Conservation (phyloP, 2,113 vertebrate species). For the Rhinolophus sinicus region DNA sequence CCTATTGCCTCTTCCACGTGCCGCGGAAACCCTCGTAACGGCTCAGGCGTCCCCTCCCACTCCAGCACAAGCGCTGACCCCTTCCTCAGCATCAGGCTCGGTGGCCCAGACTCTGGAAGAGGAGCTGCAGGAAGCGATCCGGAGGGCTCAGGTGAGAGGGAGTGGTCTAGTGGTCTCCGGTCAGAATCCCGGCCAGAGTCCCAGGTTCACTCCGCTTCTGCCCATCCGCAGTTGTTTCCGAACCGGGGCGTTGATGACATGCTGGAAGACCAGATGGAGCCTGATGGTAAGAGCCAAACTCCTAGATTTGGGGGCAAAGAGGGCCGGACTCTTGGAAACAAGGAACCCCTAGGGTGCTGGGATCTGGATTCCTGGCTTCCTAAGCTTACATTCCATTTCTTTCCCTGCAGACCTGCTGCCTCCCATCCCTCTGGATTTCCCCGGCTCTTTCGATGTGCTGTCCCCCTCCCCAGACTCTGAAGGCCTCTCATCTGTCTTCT, state of each 20-base stretch:
- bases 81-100: conserved; percentile 73
- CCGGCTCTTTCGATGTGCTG: conserved; percentile 82
- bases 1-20: not conserved
- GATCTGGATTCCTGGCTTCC: not conserved
- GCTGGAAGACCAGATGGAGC: conserved; percentile 86
- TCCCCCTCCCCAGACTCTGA: conserved; percentile 77
- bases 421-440: conserved; percentile 81
- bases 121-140: conserved; percentile 94
- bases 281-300: conserved; percentile 83
- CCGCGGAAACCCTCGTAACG: not conserved
- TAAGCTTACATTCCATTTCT: not conserved
- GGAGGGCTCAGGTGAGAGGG: conserved; percentile 89
- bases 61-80: not conserved
- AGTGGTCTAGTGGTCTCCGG: accelerated
- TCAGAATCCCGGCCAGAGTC: not conserved
- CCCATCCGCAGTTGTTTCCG: conserved; percentile 88
- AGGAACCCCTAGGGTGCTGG: not conserved
- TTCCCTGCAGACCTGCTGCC: conserved; percentile 65
- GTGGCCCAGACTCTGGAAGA: conserved; percentile 90
- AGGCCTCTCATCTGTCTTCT: conserved; percentile 87
- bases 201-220: not conserved
- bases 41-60: not conserved
- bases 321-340: not conserved
- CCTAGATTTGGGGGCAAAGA: not conserved
- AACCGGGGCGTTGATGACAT: conserved; percentile 92